Evolutionary conservation across 2,113 vertebrate genomes (phyloP).

Genomic region (Chelonoidis abingdonii): DNA sequence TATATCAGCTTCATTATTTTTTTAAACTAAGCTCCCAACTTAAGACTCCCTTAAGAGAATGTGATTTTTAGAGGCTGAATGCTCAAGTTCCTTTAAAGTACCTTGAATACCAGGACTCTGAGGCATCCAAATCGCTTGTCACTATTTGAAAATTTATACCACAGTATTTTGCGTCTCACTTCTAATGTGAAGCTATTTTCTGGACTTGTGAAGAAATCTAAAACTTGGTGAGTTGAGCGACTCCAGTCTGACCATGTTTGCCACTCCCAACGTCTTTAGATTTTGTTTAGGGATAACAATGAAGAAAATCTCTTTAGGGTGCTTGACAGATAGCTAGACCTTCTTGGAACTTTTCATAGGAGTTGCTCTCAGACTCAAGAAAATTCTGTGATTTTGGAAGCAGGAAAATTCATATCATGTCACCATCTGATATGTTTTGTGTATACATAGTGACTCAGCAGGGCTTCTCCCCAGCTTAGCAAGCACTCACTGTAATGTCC

Average conservation of each 20-base stretch:
- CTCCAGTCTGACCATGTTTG: neutral
- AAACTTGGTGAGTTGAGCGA: neutral
- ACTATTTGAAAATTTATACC: neutral
- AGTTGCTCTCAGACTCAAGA: neutral
- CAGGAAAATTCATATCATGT: fast-evolving
- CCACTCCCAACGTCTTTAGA: neutral
- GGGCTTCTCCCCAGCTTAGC: neutral
- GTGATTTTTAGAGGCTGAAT: neutral
- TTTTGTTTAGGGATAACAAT: neutral
- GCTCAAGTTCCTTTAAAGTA: neutral
- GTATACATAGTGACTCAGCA: neutral
- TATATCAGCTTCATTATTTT: neutral
- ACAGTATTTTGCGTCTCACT: neutral
- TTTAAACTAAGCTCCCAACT: neutral
- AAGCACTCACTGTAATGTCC: neutral
- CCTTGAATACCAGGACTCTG: neutral
- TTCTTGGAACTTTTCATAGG: neutral
- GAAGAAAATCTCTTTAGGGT: neutral
- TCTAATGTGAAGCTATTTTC: neutral
- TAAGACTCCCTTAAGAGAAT: neutral
- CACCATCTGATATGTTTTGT: neutral
- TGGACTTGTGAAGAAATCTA: neutral
- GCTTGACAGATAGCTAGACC: neutral
- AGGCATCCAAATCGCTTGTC: neutral
- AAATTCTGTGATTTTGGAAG: neutral